These are phyloP conservation scores for Drosophila quasianomalipes DNA, from an alignment of 2,888 invertebrate species.

Conservation along the genomic window DNA sequence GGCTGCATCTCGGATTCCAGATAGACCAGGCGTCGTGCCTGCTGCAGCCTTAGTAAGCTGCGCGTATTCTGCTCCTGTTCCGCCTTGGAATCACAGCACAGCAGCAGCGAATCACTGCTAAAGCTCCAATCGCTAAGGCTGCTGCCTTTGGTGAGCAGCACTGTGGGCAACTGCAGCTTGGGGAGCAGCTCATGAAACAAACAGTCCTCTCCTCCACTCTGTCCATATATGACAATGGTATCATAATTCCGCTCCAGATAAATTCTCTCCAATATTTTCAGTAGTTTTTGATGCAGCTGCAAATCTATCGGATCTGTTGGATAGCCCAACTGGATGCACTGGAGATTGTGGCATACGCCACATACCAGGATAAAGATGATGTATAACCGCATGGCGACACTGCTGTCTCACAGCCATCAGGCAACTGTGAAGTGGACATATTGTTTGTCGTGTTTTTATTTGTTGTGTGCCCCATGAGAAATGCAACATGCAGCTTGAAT, in stretches of 20 bases:
- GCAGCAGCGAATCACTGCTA: neutral
- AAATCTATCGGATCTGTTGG: neutral
- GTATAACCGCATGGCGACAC: constrained; percentile 22
- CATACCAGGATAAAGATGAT: constrained; percentile 5
- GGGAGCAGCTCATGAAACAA: neutral
- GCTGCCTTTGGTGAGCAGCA: neutral
- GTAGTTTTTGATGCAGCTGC: constrained; percentile 8
- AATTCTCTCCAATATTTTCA: constrained; percentile 34
- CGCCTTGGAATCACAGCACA: constrained; percentile 1
- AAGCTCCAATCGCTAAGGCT: neutral
- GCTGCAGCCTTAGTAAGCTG: neutral
- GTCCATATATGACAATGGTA: constrained; percentile 7
- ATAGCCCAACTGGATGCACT: constrained; percentile 7
- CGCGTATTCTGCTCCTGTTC: neutral
- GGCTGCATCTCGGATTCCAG: neutral
- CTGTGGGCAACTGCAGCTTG: neutral
- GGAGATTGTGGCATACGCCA: neutral
- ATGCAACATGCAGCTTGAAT: neutral
- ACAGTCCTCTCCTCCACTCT: neutral
- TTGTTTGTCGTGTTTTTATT: neutral
- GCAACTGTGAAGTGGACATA: constrained; percentile 38
- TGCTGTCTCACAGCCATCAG: constrained; percentile 20
- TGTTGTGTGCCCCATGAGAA: neutral
- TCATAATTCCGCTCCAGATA: constrained; percentile 40
- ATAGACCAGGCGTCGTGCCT: constrained; percentile 1